These are phyloP conservation scores for Gracilinanus agilis DNA, from an alignment of 2,113 vertebrate genomes.

Conservation along the genomic window DNA sequence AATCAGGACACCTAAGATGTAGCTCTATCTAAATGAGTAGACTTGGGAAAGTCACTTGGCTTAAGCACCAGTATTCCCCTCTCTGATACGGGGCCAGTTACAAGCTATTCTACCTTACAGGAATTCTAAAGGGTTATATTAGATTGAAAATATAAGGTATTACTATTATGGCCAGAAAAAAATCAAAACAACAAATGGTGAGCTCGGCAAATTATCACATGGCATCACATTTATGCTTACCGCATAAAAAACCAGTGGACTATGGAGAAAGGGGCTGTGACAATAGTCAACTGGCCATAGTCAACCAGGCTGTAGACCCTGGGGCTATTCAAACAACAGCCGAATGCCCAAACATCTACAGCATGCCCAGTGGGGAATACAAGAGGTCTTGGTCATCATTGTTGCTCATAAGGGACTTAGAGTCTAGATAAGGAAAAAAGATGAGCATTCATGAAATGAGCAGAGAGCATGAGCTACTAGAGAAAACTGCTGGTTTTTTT, in stretches of 20 bases:
- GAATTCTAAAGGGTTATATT: background rate
- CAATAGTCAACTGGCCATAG: background rate
- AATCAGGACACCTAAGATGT: background rate
- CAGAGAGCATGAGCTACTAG: background rate
- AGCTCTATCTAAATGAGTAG: background rate
- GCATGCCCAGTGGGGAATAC: no score
- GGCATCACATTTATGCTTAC: background rate
- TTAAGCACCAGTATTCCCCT: background rate
- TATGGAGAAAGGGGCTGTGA: background rate
- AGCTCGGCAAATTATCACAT: no score
- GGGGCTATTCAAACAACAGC: no score
- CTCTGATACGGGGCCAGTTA: background rate
- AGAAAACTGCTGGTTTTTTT: background rate
- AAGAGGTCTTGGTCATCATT: background rate
- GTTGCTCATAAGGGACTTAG: background rate
- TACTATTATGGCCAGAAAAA: background rate
- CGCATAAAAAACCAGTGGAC: no score
- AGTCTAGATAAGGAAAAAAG: background rate
- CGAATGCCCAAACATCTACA: background rate
- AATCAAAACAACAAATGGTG: background rate
- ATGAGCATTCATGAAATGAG: background rate
- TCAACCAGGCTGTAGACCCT: background rate
- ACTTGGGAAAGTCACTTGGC: background rate
- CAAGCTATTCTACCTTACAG: background rate
- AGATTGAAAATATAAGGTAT: background rate